Evolutionary conservation across 92 coral and sea anemone species (phyloP), one percentile per base, ranked within the genome.

Genomic region (Nematostella vectensis): DNA sequence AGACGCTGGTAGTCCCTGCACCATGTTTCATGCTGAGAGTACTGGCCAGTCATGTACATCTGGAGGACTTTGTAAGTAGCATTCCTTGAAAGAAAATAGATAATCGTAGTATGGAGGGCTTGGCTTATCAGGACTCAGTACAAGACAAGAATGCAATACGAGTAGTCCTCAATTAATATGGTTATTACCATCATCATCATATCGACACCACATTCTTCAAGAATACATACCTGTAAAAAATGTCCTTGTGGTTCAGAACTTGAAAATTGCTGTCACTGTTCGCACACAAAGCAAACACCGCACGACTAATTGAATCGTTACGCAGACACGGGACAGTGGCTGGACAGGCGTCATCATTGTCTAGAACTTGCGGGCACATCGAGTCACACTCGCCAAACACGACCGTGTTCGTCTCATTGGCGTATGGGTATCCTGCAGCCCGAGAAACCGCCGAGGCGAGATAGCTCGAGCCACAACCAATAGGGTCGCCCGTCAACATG

Each of bases 1-100:
- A 77, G 50, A 59, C 15, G 53, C 22, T 67, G 60, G 31, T 70
- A 77, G 58, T 77, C 83, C 12, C 65, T 31, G 58, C 83, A 77
- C 83, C 83, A 77, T 48, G 52, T 64, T 54, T 77, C 69, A 48
- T 77, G 77, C 9, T 28, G 27, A 15, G 82, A 68, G n/a, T 20
- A 16, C 18, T 59, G 31, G 19, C 48, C 22, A 9, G 15, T 2
- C 6, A 19, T 27, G 45, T 37, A 24, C 18, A 69, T 19, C 31
- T 69, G 29, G 11, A 69, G 39, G 17, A 58, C 16, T 29, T 60
- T 59, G 39, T 59, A 69, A 1, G 67, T 69, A 3, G 75, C 54
- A 25, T 69, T 69, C 16, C 40, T 21, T 11, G 12, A 22, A 45
- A 36, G 8, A 15, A 36, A 36, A 36, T n/a, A n/a, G n/a, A n/a